phyloP scores from a whole-genome alignment of 1,140 invertebrate genomes.

The Drosophila mojavensis region DNA sequence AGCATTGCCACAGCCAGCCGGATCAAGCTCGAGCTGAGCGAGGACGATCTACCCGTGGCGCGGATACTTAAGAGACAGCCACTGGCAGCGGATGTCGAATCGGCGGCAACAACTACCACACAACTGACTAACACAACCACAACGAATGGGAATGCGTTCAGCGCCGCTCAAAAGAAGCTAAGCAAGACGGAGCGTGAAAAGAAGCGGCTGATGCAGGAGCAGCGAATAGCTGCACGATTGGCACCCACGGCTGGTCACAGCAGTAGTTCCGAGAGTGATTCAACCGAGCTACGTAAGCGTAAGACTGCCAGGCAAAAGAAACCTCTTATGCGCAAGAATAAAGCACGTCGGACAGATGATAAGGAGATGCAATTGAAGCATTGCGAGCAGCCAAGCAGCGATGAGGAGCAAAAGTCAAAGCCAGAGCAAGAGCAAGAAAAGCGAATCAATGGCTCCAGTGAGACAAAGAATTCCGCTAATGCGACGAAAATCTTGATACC shows the following conservation, averaged over 20 bases:
- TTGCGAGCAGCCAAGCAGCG: slow-evolving; percentile 10
- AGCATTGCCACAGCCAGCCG: slow-evolving; percentile 6
- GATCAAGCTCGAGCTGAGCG: slow-evolving; percentile 69
- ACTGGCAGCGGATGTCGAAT: slow-evolving; percentile 45
- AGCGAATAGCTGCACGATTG: slow-evolving; percentile 72
- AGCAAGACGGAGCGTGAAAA: slow-evolving; percentile 77
- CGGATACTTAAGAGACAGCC: slow-evolving; percentile 62
- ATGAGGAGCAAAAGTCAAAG: background rate
- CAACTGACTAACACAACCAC: slow-evolving; percentile 50
- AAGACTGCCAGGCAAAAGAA: slow-evolving; percentile 77
- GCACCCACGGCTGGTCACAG: slow-evolving; percentile 54
- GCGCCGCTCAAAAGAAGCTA: slow-evolving; percentile 68
- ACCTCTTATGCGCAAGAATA: slow-evolving; percentile 61
- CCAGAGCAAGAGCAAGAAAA: slow-evolving; percentile 10
- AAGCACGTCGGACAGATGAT: slow-evolving; percentile 32
- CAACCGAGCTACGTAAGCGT: slow-evolving; percentile 69
- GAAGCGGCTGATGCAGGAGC: slow-evolving; percentile 72
- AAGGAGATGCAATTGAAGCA: slow-evolving; percentile 20
- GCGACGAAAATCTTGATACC: background rate
- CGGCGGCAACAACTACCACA: slow-evolving; percentile 52
- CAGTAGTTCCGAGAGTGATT: slow-evolving; percentile 79
- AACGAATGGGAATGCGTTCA: slow-evolving; percentile 43
- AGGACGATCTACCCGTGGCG: slow-evolving; percentile 71
- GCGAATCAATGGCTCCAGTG: background rate
- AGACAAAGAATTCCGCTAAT: background rate